Percentiles rank a stretch among this genome's conserved stretches.
phyloP scores from a whole-genome alignment of 1,140 invertebrate genomes.

The Musca vetustissima region DNA sequence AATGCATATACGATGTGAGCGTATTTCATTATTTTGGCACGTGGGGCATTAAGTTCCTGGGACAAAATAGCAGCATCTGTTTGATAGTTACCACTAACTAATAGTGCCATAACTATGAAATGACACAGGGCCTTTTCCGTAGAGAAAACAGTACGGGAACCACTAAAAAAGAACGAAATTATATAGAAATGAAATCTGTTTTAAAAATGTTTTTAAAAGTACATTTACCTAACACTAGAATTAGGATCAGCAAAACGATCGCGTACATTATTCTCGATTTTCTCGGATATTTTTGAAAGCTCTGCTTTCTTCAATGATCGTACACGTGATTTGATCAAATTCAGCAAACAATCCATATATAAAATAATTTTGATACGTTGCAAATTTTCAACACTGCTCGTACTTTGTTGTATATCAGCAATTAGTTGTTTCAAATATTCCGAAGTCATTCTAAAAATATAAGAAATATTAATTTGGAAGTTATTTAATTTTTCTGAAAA shows the following conservation, averaged over 20 bases:
- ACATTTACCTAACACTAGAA: constrained; percentile 30
- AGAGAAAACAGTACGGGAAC: constrained; percentile 38
- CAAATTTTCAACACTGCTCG: constrained; percentile 27
- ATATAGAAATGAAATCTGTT: too few species aligned
- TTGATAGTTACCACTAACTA: constrained; percentile 43
- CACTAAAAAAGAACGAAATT: constrained; percentile 24
- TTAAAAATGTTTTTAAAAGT: too few species aligned
- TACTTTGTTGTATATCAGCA: constrained; percentile 32
- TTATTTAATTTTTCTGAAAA: neutral
- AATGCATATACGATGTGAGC: constrained; percentile 48
- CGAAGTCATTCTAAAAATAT: constrained; percentile 38
- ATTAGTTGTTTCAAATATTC: constrained; percentile 40
- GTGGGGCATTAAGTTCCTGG: constrained; percentile 39
- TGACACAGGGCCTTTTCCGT: constrained; percentile 50
- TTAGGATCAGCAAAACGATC: constrained; percentile 44
- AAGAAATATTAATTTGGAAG: neutral
- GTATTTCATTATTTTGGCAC: constrained; percentile 41
- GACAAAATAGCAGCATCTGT: constrained; percentile 38
- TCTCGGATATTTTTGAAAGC: constrained; percentile 46
- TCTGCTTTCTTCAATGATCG: constrained; percentile 40
- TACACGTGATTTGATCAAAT: constrained; percentile 40
- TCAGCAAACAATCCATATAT: constrained; percentile 47
- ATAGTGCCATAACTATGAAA: constrained; percentile 47
- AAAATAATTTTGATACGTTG: constrained; percentile 47
- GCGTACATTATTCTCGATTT: constrained; percentile 51